Evolutionary conservation across 2,888 invertebrate species (phyloP).

Genomic region (Acleris literana): DNA sequence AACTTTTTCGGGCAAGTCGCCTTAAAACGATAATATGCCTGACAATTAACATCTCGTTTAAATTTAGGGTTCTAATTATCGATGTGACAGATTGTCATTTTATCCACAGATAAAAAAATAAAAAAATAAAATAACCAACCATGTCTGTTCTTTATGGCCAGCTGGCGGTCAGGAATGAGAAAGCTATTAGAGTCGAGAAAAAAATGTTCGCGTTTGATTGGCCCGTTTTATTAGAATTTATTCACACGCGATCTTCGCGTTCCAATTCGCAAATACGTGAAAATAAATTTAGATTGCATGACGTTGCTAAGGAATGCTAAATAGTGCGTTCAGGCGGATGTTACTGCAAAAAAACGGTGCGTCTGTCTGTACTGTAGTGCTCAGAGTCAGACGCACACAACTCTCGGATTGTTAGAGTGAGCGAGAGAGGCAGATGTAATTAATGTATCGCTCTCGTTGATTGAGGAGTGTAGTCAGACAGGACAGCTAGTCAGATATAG

Average conservation of each 20-base stretch:
- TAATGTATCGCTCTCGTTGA: too few species aligned
- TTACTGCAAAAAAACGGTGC: constrained; percentile 17
- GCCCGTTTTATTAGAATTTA: constrained; percentile 35
- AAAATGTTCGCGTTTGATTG: constrained; percentile 34
- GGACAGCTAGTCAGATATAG: too few species aligned
- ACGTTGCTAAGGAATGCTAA: constrained; percentile 33
- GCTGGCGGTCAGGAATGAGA: constrained; percentile 36
- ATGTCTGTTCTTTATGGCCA: constrained; percentile 14
- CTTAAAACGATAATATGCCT: too few species aligned
- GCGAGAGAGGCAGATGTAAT: too few species aligned
- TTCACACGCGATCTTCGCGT: constrained; percentile 35
- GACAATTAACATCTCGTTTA: too few species aligned
- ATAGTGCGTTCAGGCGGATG: constrained; percentile 33
- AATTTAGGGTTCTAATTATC: too few species aligned
- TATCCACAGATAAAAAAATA: neutral
- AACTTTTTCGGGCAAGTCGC: too few species aligned
- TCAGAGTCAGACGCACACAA: too few species aligned
- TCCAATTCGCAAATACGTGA: constrained; percentile 31
- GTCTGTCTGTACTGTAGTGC: neutral
- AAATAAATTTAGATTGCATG: constrained; percentile 38
- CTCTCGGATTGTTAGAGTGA: too few species aligned
- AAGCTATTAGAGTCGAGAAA: constrained; percentile 33
- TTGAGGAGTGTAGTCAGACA: too few species aligned
- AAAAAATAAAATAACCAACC: too few species aligned
- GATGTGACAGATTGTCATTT: neutral